Conservation (phyloP, 2,888 invertebrate genomes). For the Diadegma fenestrale region DNA sequence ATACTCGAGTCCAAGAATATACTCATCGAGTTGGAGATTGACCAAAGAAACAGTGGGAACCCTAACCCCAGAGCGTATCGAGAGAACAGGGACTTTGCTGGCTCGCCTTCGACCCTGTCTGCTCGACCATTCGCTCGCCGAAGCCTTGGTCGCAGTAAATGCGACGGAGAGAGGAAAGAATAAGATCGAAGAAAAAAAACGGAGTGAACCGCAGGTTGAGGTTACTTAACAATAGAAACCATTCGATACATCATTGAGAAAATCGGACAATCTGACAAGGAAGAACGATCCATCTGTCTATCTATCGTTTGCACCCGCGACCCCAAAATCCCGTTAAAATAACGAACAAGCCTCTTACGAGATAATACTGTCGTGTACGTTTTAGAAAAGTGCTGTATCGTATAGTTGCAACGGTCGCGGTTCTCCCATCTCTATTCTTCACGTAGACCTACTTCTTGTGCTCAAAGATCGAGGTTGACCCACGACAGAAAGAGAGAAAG, state of each 20-base stretch:
- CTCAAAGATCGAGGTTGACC: conserved; percentile 48
- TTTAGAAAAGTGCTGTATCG: conserved; percentile 31
- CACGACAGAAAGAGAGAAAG: neutral
- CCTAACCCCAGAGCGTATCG: neutral
- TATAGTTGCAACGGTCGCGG: conserved; percentile 45
- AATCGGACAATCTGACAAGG: conserved; percentile 23
- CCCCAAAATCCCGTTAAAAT: conserved; percentile 37
- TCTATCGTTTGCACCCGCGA: conserved; percentile 54
- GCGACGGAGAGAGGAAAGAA: neutral
- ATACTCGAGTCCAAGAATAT: conserved; percentile 1
- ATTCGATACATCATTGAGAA: conserved; percentile 55
- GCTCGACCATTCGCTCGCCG: neutral
- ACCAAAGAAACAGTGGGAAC: conserved; percentile 27
- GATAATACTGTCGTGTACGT: conserved; percentile 41
- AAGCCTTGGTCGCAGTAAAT: neutral
- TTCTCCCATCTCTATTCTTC: conserved; percentile 35
- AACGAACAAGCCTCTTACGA: conserved; percentile 37
- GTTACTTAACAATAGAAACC: conserved; percentile 43
- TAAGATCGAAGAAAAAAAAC: neutral
- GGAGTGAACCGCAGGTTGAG: neutral
- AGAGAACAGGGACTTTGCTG: conserved; percentile 20
- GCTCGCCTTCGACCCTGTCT: conserved; percentile 19
- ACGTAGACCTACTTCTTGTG: conserved; percentile 51
- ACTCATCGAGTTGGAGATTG: conserved; percentile 43
- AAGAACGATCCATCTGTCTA: conserved; percentile 22